Evolutionary conservation across 2,888 invertebrate genomes (phyloP).

Genomic region (Campaea margaritaria): DNA sequence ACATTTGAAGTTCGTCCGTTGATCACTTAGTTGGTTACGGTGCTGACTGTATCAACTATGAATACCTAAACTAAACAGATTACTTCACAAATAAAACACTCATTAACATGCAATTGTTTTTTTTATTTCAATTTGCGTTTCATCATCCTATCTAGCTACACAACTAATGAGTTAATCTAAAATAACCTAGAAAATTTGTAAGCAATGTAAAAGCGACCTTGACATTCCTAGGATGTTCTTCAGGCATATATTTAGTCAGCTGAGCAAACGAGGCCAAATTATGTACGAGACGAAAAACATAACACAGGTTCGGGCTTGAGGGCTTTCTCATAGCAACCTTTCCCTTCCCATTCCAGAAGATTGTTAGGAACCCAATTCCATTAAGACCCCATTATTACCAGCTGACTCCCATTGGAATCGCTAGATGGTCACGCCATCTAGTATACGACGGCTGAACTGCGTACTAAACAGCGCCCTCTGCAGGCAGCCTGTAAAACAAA

Average conservation of each 20-base stretch:
- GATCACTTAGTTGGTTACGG: too few relatives aligned
- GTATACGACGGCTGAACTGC: slow-evolving; percentile 56
- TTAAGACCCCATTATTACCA: slow-evolving; percentile 55
- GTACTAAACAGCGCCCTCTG: slow-evolving; percentile 69
- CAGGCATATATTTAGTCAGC: slow-evolving; percentile 4
- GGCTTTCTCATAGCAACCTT: slow-evolving; percentile 36
- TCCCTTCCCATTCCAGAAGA: slow-evolving; percentile 34
- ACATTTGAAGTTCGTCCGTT: too few relatives aligned
- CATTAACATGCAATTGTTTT: not conserved
- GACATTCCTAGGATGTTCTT: slow-evolving; percentile 21
- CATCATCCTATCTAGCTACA: slow-evolving; percentile 5
- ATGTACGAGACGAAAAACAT: slow-evolving; percentile 21
- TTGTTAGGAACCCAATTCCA: slow-evolving; percentile 47
- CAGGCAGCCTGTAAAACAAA: slow-evolving; percentile 41
- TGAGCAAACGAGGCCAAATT: slow-evolving; percentile 11
- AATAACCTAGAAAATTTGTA: slow-evolving; percentile 22
- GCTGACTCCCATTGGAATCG: slow-evolving; percentile 52
- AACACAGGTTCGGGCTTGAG: slow-evolving; percentile 20
- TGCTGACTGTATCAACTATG: too few relatives aligned
- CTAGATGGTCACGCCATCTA: slow-evolving; percentile 61
- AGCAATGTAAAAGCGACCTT: slow-evolving; percentile 18
- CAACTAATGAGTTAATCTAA: slow-evolving; percentile 2
- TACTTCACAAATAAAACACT: not conserved
- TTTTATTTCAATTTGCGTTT: slow-evolving; percentile 4
- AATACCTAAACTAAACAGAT: too few relatives aligned